Evolutionary conservation across 2,797 vertebrate genomes (phyloP), one percentile per base, ranked within the genome.

Genomic region (Acanthurus tractus): DNA sequence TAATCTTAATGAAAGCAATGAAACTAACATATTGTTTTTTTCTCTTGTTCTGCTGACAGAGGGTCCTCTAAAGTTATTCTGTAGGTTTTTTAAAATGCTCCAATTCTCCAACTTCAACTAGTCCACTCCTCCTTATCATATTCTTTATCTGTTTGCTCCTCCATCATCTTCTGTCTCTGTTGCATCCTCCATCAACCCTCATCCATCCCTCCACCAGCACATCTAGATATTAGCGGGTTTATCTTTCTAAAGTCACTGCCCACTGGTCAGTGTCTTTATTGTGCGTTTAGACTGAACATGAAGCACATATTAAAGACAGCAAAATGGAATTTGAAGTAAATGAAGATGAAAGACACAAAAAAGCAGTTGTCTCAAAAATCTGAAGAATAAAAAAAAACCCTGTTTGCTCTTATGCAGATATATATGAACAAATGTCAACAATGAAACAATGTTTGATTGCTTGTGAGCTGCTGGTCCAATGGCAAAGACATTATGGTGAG

Each of bases 21-120:
- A 42, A 5, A 34, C 44, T 67, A 76, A 85, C 25, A 0, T 61
- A 2, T 49, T 62, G 44, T 69, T 67, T 52, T 17, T 59, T 34
- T 79, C 52, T 86, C 38, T 23, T 22, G 7, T 42, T 75, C 20
- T 79, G 70, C 82, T 81, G 25, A 56, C 89, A 92, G 90, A 93
- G 85, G 92, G 91, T 63, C 72, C 91, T 3, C 90, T 93, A 57
- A 94, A 94, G 80, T 75, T 93, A 50, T 93, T 93, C 79, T 94
- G 92, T 93, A 87, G 40, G 91, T 92, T 76, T 38, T 25, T 38
- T 49, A 18, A 44, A 0, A 29, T 29, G 25, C 25, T 29, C 25
- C 25, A 29, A 29, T 29, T 29, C 0, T 29, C 2, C 25, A 29
- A 29, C 25, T 29, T 29, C 25, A 29, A 29, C 25, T 3, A 29